Base-by-base conservation (phyloP, 1,140 invertebrate species). In the Doryteuthis pealeii region DNA sequence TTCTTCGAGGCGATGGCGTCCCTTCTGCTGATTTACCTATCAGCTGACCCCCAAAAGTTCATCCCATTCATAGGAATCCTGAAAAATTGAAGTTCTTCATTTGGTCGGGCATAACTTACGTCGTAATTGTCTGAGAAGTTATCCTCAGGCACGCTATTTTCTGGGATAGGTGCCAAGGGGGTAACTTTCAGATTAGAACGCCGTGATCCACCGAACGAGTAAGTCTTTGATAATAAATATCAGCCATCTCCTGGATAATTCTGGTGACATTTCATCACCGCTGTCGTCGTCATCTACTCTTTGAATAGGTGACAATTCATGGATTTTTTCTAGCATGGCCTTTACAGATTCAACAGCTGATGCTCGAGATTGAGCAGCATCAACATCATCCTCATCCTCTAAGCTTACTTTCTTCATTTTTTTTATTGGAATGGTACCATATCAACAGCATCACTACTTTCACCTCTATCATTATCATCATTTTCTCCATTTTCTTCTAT, bases 21-120 rank as follows among this genome's bases (percentile, higher is more conserved):
- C 69, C 49, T 40, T 74, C 71, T 54, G 43, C 40, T 12, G 80
- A 81, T 71, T 74, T 73, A 18, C 83, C 83, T 10, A 84, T 79
- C 8, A 84, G 71, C 22, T 83, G 72, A 49, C 82, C 82, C 8
- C 81, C 83, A 69, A 81, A 54, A 82, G 82, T 73, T 86, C 84
- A 78, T 86, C 84, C 84, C 84, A 86, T 73, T 86, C 83, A 79
- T 79, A 85, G 74, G 76, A 80, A 72, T 82, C 81, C 31, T 72
- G 72, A 35, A 58, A 58, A 26, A 75, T 69, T 69, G 79, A 80
- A 28, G 54, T 58, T 84, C 82, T 6, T 82, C 80, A 80, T 82
- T 79, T 30, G 66, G 78, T 80, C 10, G 81, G 70, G 43, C 79
- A 80, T 33, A 74, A 79, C 49, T 81, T 76, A 49, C 79, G 80